Evolutionary conservation across 1,140 invertebrate species (phyloP).

Genomic region (Reticulitermes speratus): DNA sequence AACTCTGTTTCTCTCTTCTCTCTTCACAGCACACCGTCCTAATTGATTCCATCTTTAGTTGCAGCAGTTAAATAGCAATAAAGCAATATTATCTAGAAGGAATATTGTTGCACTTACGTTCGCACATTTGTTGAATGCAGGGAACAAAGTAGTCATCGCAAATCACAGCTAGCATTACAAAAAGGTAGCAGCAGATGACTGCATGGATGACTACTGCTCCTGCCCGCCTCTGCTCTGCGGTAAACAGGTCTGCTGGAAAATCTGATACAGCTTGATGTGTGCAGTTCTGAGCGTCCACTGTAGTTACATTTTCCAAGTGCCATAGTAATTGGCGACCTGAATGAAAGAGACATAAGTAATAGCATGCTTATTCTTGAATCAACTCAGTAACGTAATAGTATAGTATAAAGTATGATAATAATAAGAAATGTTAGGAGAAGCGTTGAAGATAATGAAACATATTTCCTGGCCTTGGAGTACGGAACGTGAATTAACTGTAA

Average conservation of each 20-base stretch:
- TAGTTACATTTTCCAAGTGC: not conserved
- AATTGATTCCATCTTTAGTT: no score
- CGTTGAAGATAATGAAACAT: no score
- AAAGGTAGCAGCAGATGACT: conserved; percentile 57
- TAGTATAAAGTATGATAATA: no score
- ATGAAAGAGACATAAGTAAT: not conserved
- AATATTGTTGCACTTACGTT: conserved; percentile 47
- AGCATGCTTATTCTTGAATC: no score
- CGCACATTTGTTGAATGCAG: conserved; percentile 58
- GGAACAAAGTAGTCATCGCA: conserved; percentile 63
- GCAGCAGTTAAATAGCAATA: no score
- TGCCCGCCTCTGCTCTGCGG: conserved; percentile 46
- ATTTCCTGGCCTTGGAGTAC: no score
- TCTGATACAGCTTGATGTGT: conserved; percentile 53
- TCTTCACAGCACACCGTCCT: no score
- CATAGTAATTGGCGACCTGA: not conserved
- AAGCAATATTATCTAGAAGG: not conserved
- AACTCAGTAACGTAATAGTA: no score
- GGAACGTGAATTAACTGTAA: no score
- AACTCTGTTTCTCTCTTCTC: no score
- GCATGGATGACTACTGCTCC: conserved; percentile 57
- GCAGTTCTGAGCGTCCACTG: conserved; percentile 41
- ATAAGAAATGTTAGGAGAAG: no score
- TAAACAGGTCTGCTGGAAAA: conserved; percentile 57
- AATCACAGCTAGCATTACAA: conserved; percentile 55